A percentile compares a stretch with the other conserved stretches of the same genome.
Conservation (phyloP, 92 coral and sea anemone species). For the Pocillopora grandis region DNA sequence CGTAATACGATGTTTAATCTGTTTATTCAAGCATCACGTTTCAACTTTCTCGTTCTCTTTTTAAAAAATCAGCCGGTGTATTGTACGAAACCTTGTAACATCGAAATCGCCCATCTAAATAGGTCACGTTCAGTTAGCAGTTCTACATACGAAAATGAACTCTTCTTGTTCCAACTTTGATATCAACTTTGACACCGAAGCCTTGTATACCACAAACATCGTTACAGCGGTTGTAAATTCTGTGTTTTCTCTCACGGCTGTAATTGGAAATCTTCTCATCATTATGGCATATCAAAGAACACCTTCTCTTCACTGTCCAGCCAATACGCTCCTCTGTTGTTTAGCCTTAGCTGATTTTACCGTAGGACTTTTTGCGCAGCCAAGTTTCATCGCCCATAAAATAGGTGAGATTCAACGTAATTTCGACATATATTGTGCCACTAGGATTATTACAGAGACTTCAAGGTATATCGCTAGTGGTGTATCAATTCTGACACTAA, state of each 20-base stretch:
- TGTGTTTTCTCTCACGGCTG: constrained; percentile 46
- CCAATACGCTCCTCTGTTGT: constrained; percentile 59
- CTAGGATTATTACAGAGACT: constrained; percentile 54
- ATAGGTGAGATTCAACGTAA: constrained; percentile 48
- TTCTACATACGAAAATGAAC: not conserved
- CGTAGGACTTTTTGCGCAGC: constrained; percentile 65
- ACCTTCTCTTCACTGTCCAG: constrained; percentile 57
- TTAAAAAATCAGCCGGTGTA: not conserved
- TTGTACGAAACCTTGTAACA: not conserved
- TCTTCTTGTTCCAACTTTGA: constrained; percentile 42
- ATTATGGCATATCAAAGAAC: constrained; percentile 49
- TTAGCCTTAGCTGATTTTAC: constrained; percentile 64
- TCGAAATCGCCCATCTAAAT: not conserved
- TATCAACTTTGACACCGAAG: not conserved
- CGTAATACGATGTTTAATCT: not conserved
- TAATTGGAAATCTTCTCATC: constrained; percentile 49
- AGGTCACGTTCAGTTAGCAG: not conserved
- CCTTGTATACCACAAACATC: constrained; percentile 15
- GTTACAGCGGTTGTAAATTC: constrained; percentile 51
- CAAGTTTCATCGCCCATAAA: constrained; percentile 68
- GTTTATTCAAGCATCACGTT: not conserved
- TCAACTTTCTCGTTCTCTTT: not conserved
- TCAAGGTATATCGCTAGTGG: constrained; percentile 47
- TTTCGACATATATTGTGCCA: constrained; percentile 49
- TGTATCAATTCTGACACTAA: constrained; percentile 55